A percentile compares a stretch with the other conserved stretches of the same genome.
Evolutionary conservation across 2,113 vertebrate species (phyloP).

Genomic region (Cavia porcellus): DNA sequence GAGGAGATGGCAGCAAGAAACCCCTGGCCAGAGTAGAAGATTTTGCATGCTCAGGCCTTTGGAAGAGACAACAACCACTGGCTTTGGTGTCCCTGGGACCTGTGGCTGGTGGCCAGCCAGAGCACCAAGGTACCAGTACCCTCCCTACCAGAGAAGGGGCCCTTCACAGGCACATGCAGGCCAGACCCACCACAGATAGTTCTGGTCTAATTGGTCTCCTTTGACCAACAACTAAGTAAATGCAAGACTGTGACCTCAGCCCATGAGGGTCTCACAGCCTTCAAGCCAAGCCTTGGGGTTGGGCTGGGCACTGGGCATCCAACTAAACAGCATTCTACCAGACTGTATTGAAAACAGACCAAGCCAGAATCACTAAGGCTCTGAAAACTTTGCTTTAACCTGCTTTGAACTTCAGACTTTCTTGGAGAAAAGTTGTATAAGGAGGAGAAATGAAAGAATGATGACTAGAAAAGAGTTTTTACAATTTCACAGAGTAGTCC

Average conservation of each 20-base stretch:
- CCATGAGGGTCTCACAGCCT: background rate
- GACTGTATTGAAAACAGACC: background rate
- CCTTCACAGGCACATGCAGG: rapidly evolving
- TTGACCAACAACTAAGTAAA: background rate
- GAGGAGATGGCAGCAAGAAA: background rate
- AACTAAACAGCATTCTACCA: background rate
- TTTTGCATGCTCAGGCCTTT: rapidly evolving
- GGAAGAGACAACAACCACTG: background rate
- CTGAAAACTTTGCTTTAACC: background rate
- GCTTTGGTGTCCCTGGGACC: background rate
- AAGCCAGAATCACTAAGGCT: background rate
- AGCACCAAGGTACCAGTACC: background rate
- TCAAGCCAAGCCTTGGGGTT: background rate
- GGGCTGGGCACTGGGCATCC: background rate
- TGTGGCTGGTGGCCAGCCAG: background rate
- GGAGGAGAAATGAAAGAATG: background rate
- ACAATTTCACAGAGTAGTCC: background rate
- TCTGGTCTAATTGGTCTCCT: background rate
- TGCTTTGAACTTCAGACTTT: background rate
- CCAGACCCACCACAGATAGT: background rate
- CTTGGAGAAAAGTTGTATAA: background rate
- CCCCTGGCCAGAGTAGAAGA: background rate
- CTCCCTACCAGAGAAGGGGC: background rate
- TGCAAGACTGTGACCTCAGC: too few relatives aligned
- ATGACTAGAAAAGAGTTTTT: background rate